Evolutionary conservation across 2,797 vertebrate species (phyloP).

Genomic region (Sebastes trivittatus): DNA sequence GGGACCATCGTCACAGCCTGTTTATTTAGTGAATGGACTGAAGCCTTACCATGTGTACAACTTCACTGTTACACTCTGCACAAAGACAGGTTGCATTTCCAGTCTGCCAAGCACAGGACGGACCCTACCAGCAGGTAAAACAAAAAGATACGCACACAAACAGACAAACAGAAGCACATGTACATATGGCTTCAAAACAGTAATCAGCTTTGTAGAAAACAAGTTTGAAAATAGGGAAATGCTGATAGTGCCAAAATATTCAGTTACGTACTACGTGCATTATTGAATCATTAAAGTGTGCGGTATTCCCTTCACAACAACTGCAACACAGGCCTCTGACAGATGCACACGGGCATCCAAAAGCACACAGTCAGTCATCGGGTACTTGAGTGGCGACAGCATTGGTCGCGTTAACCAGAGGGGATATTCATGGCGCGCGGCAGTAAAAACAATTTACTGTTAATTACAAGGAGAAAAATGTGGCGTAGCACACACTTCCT

Average conservation of each 20-base stretch:
- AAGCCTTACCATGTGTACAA: conserved; percentile 85
- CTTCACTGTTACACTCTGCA: conserved; percentile 91
- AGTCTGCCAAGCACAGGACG: conserved; percentile 81
- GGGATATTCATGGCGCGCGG: conserved; percentile 93
- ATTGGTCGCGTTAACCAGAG: conserved; percentile 84
- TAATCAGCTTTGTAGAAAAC: not conserved
- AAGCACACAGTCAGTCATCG: conserved; percentile 73
- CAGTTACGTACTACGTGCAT: not conserved
- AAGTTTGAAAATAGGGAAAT: not conserved
- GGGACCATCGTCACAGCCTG: conserved; percentile 74
- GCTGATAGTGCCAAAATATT: not conserved
- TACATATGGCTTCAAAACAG: not conserved
- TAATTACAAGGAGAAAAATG: conserved; percentile 99
- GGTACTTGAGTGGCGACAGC: conserved; percentile 91
- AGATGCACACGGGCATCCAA: conserved; percentile 64
- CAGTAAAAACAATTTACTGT: conserved; percentile 99
- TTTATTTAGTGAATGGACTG: conserved; percentile 76
- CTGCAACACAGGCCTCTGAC: conserved; percentile 64
- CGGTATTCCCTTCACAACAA: not conserved
- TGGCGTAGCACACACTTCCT: conserved; percentile 91
- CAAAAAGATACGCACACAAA: not conserved
- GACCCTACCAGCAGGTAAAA: conserved; percentile 89
- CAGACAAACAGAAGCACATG: not conserved
- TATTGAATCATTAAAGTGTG: not conserved
- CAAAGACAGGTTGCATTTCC: conserved; percentile 85